Evolutionary conservation across 2,113 vertebrate genomes (phyloP).

Genomic region (Astur gentilis): DNA sequence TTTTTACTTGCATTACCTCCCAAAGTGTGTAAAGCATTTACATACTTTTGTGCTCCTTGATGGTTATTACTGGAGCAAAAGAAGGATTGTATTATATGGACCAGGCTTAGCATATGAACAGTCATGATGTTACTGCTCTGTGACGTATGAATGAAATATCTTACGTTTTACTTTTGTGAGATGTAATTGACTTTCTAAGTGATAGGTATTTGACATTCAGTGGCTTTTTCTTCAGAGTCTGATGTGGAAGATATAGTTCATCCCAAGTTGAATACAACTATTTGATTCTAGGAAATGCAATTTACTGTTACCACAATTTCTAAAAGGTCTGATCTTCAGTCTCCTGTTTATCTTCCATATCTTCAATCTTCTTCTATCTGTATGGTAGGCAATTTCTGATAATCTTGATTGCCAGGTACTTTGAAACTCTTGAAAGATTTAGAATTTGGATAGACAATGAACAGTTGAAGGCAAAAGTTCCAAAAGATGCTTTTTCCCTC

Average conservation of each 20-base stretch:
- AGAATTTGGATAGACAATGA: background rate
- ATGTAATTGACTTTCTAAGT: background rate
- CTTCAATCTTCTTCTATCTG: background rate
- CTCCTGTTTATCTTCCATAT: background rate
- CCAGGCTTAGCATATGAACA: background rate
- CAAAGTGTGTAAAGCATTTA: background rate
- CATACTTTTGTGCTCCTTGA: background rate
- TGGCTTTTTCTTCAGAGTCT: background rate
- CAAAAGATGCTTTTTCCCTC: background rate
- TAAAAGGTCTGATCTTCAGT: background rate
- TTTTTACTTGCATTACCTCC: background rate
- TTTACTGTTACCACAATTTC: background rate
- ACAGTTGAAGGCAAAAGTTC: background rate
- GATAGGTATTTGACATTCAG: background rate
- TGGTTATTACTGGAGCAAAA: background rate
- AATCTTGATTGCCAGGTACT: background rate
- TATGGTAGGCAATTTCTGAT: background rate
- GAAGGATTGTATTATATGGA: background rate
- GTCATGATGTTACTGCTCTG: background rate
- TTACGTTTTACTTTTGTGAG: background rate
- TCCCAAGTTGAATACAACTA: background rate
- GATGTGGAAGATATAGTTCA: background rate
- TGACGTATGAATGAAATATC: background rate
- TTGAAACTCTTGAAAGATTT: background rate
- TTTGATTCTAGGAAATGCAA: background rate